phyloP scores from a whole-genome alignment of 92 coral and sea anemone species.

The Galaxea fascicularis region DNA sequence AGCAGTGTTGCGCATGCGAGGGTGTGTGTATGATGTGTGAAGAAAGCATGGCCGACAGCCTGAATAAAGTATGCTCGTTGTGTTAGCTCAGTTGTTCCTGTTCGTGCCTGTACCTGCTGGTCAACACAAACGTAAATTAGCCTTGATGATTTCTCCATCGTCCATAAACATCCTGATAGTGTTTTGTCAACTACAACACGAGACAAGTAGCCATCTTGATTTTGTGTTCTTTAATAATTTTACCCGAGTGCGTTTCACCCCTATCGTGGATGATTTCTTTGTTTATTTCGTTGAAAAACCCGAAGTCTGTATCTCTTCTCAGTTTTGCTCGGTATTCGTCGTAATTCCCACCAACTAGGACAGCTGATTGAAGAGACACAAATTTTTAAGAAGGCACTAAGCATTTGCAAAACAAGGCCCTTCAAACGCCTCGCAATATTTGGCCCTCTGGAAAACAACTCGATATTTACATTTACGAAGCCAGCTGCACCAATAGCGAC shows the following conservation, averaged over 20 bases:
- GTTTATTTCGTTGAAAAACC: background rate
- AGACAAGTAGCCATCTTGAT: background rate
- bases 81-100: too few relatives aligned
- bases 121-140: background rate
- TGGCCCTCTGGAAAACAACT: background rate
- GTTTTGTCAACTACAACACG: background rate
- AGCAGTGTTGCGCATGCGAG: too few relatives aligned
- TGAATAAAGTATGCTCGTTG: too few relatives aligned
- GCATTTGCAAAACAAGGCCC: constrained; percentile 20
- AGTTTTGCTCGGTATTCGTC: background rate
- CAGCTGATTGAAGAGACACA: constrained; percentile 11
- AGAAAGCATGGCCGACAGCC: too few relatives aligned
- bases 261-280: background rate
- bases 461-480: background rate
- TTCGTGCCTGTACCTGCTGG: too few relatives aligned
- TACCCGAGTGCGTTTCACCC: background rate
- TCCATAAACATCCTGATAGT: background rate
- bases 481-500: background rate
- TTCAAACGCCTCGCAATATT: constrained; percentile 7
- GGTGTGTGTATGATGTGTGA: too few relatives aligned
- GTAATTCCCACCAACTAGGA: constrained; percentile 16
- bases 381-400: constrained; percentile 7
- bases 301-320: background rate
- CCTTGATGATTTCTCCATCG: background rate
- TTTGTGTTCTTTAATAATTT: background rate